Evolutionary conservation across 1,140 invertebrate genomes (phyloP).

Genomic region (Atopsyche davidsoni): DNA sequence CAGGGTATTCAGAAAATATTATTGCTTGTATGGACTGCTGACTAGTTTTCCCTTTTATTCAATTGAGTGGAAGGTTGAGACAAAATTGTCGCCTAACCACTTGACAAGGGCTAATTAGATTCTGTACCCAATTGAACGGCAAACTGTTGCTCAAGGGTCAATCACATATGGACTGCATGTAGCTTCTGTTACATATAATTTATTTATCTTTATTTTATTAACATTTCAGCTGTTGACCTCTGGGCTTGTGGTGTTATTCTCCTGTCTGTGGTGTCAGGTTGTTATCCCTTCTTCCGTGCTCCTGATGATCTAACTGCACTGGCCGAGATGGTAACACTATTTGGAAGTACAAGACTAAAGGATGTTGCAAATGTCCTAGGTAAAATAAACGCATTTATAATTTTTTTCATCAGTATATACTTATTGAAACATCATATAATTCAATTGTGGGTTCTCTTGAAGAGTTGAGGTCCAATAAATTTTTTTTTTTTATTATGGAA

Average conservation of each 20-base stretch:
- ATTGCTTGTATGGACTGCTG: no score
- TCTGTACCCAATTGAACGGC: no score
- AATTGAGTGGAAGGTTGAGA: no score
- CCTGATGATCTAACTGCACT: conserved; percentile 74
- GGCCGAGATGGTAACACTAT: conserved; percentile 75
- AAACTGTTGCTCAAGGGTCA: no score
- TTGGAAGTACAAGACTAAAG: conserved; percentile 65
- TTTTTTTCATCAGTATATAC: conserved; percentile 1
- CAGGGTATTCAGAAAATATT: not conserved
- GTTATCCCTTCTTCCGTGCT: conserved; percentile 80
- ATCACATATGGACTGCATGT: no score
- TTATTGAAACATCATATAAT: no score
- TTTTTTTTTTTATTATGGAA: not conserved
- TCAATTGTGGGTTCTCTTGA: no score
- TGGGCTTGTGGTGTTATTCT: conserved; percentile 88
- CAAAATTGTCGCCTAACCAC: no score
- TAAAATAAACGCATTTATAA: conserved; percentile 33
- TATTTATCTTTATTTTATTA: conserved; percentile 15
- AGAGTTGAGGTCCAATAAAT: no score
- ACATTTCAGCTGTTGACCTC: conserved; percentile 68
- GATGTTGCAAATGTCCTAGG: conserved; percentile 64
- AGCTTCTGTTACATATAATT: no score
- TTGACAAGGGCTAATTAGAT: no score
- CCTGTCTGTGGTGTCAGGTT: conserved; percentile 68
- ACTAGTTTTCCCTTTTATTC: no score